Base-by-base conservation (phyloP, 2,113 vertebrate species). In the Pelodiscus sinensis region DNA sequence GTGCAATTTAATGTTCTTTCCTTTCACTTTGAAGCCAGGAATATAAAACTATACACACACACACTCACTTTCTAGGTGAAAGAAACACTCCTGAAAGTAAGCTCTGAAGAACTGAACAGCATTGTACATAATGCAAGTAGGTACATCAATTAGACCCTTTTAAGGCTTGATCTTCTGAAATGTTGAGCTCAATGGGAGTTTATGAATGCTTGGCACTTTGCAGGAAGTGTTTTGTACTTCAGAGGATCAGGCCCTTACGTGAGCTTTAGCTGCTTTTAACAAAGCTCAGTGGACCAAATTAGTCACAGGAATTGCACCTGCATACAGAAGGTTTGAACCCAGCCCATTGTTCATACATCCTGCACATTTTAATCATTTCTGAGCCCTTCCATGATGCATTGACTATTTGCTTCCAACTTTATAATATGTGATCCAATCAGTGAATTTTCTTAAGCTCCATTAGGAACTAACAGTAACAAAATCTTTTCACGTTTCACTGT, bases 161-260 rank as follows among this genome's bases (percentile, higher is more conserved):
- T 51, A 89, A 89, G 31, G 85, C 1, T 0, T 65, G 71, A 51
- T 82, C 80, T 73, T 82, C 84, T 87, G 58, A 44, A 90, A 86
- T 8, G 55, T 55, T 51, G 65, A 90, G 87, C 92, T 94, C 91
- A 93, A 94, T 54, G 55, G 51, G 7, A 90, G 82, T 56, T 94
- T 52, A 87, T 84, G 44, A 82, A 87, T 87, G n/a, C n/a, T 18
- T 57, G 55, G n/a, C 79, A 57, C 4, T 57, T 81, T 56, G 55
- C 91, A 80, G 82, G 56, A 71, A 85, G 38, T n/a, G 58, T 81
- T 95, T 38, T 79, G 81, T 50, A 82, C 80, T 83, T 58, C 27
- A 3, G 3, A 35, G 35, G 82, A 73, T 19, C 7, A 90, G 89
- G 94, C 77, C 68, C n/a, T 50, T 83, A 55, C 44, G 52, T 92